Conservation (phyloP, 2,113 vertebrate species). For the Callionymus lyra region DNA sequence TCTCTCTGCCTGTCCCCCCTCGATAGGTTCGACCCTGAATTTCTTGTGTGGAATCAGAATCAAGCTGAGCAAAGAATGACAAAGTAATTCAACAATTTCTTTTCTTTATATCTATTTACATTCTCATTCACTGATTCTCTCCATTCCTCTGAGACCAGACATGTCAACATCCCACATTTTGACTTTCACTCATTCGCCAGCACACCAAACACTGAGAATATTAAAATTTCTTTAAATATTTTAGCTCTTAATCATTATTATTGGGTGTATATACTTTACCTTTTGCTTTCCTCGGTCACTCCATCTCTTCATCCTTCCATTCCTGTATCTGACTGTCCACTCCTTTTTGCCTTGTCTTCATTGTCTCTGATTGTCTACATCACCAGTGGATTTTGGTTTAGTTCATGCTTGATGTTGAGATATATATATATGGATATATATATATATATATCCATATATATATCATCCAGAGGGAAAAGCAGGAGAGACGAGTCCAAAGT, state of each 20-base stretch:
- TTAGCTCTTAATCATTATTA: too few species aligned
- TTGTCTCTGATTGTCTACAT: slow-evolving; percentile 7
- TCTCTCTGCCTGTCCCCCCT: slow-evolving; percentile 69
- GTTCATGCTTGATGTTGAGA: too few species aligned
- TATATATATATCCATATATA: too few species aligned
- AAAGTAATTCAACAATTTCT: slow-evolving; percentile 74
- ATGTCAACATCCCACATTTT: slow-evolving; percentile 40
- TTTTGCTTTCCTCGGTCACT: too few species aligned
- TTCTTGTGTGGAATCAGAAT: slow-evolving; percentile 83
- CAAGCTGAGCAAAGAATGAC: slow-evolving; percentile 80
- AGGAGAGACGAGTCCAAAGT: too few species aligned
- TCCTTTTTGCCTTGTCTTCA: slow-evolving; percentile 18
- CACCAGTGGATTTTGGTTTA: too few species aligned
- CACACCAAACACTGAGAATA: too few species aligned
- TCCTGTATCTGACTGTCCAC: slow-evolving; percentile 22
- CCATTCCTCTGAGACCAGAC: slow-evolving; percentile 42
- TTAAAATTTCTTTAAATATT: too few species aligned
- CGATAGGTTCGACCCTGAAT: slow-evolving; percentile 78
- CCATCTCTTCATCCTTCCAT: slow-evolving; percentile 11
- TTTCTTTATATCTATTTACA: slow-evolving; percentile 12
- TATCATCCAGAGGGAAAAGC: too few species aligned
- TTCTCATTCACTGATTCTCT: slow-evolving; percentile 40
- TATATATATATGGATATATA: too few species aligned
- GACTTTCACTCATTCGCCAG: slow-evolving; percentile 36
- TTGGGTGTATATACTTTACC: too few species aligned